Evolutionary conservation across 2,113 vertebrate species (phyloP).

Genomic region (Oceanites oceanicus): DNA sequence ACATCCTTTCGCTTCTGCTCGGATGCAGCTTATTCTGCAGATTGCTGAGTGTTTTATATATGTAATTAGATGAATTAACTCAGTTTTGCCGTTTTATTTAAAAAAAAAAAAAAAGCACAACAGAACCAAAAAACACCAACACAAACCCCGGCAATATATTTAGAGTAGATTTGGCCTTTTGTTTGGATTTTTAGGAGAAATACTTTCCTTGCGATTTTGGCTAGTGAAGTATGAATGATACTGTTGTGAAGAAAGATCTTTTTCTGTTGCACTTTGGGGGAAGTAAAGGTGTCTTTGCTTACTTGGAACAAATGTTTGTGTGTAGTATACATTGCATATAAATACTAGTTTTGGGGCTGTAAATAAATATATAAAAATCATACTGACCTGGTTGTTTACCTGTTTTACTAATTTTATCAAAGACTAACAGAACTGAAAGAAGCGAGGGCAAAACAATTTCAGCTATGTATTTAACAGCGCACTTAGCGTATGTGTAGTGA

Average conservation of each 20-base stretch:
- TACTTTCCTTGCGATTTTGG: background rate
- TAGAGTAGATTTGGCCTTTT: background rate
- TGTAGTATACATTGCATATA: background rate
- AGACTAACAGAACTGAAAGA: background rate
- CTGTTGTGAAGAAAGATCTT: background rate
- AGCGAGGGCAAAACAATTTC: background rate
- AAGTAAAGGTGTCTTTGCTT: background rate
- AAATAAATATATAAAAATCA: background rate
- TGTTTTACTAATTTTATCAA: background rate
- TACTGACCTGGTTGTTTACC: background rate
- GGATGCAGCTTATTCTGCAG: background rate
- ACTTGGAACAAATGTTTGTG: background rate
- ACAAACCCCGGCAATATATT: background rate
- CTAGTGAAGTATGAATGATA: background rate
- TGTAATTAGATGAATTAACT: background rate
- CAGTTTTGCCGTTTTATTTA: background rate
- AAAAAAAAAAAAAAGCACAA: background rate
- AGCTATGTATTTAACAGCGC: background rate
- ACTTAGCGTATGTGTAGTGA: background rate
- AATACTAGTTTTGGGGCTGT: background rate
- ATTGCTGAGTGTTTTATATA: background rate
- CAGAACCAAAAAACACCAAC: background rate
- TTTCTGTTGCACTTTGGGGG: background rate
- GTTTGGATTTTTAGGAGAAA: background rate
- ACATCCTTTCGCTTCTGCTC: background rate